Conservation (phyloP, 2,113 vertebrate species). For the Sarotherodon lohbergeri region DNA sequence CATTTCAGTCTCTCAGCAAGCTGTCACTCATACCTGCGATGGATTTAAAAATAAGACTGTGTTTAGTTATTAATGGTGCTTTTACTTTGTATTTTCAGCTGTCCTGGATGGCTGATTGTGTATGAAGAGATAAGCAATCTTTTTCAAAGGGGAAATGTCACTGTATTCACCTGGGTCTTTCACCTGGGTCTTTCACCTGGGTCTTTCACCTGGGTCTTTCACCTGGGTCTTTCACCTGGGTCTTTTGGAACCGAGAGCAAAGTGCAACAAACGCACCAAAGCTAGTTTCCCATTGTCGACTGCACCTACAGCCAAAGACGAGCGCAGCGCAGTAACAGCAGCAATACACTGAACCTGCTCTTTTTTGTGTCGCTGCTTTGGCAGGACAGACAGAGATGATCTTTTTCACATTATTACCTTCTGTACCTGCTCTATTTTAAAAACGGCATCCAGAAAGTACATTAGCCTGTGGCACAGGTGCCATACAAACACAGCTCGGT, state of each 20-base stretch:
- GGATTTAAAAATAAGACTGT: background rate
- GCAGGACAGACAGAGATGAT: background rate
- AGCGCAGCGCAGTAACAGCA: background rate
- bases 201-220: rapidly evolving
- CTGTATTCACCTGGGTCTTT: background rate
- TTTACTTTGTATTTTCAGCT: background rate
- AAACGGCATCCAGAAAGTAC: background rate
- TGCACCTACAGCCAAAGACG: background rate
- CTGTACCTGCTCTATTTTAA: background rate
- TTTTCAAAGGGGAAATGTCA: background rate
- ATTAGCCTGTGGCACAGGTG: background rate
- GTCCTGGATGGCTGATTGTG: background rate
- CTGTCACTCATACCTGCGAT: background rate
- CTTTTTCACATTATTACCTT: background rate
- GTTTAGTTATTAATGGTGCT: background rate
- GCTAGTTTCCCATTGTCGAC: background rate
- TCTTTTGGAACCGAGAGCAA: background rate
- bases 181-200: rapidly evolving
- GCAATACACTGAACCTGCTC: background rate
- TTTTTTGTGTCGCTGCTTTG: background rate
- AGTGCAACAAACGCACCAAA: background rate
- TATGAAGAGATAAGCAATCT: background rate
- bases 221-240: rapidly evolving
- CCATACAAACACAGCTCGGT: background rate
- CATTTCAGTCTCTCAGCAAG: background rate